Evolutionary conservation across 2,888 invertebrate species (phyloP), one percentile per base, ranked within the genome.

Genomic region (Pseudococcus longispinus): DNA sequence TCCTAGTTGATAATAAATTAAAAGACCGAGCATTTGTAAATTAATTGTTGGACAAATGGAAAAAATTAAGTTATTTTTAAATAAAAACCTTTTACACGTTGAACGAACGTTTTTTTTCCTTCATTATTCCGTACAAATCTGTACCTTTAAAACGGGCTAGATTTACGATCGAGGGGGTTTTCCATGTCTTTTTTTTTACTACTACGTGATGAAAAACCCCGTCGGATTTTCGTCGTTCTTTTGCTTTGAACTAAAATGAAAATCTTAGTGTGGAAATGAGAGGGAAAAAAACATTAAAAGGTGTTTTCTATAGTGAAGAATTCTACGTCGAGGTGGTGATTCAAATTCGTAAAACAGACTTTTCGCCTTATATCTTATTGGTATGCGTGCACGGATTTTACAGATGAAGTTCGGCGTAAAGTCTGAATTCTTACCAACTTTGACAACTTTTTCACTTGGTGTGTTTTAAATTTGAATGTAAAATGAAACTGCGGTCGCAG

Each of bases 391-490:
- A 18, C 74, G 37, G 74, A 74, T 74, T 74, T 74, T 37, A 74
- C 74, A 74, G 74, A 74, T 32, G 74, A 74, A 74, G 32, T 74
- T 74, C 32, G 13, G 13, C 70, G 13, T 29, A 74, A 32, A 29
- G 74, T 74, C 74, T 74, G 26, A 74, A 29, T 74, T 74, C 37
- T 74, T 29, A 74, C 18, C 51, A 74, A 74, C 74, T 74, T 74
- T 74, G 74, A 74, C 74, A 74, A 74, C 74, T 74, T 74, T 74
- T 74, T 29, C 37, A 74, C 29, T 37, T 18, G 32, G 32, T 32
- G 37, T 74, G 74, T 74, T 74, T 37, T 29, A 74, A 74, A 74
- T 74, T 74, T 74, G 32, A 74, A 74, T 26, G 74, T 74, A 74
- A 37, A 74, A 74, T 74, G 74, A 74, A 74, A 74, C n/a, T 32